Evolutionary conservation across 2,888 invertebrate genomes (phyloP).

Genomic region (Plagiodera versicolora): DNA sequence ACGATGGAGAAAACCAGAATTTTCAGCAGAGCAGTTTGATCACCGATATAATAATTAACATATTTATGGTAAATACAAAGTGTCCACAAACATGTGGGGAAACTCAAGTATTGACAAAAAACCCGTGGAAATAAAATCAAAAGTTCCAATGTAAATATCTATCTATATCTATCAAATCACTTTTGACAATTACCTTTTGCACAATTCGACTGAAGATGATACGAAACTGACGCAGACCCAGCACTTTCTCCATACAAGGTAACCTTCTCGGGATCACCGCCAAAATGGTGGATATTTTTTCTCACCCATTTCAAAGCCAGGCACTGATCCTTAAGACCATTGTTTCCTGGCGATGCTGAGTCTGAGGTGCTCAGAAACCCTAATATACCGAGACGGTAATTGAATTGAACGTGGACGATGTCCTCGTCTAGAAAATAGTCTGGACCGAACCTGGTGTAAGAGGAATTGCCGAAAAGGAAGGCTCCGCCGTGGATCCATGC

Average conservation of each 20-base stretch:
- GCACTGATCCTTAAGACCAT: slow-evolving; percentile 38
- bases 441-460: slow-evolving; percentile 28
- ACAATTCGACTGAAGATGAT: slow-evolving; percentile 31
- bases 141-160: too few relatives aligned
- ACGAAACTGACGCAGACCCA: slow-evolving; percentile 37
- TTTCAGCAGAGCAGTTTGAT: too few relatives aligned
- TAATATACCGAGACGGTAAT: slow-evolving; percentile 36
- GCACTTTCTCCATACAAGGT: slow-evolving; percentile 41
- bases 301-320: slow-evolving; percentile 39
- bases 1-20: too few relatives aligned
- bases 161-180: too few relatives aligned
- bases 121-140: too few relatives aligned
- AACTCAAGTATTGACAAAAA: too few relatives aligned
- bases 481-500: slow-evolving; percentile 39
- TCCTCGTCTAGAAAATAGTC: slow-evolving; percentile 35
- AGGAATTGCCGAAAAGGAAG: slow-evolving; percentile 31
- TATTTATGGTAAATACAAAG: too few relatives aligned
- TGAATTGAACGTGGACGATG: slow-evolving; percentile 35
- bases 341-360: slow-evolving; percentile 35
- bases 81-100: too few relatives aligned
- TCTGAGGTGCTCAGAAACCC: slow-evolving; percentile 38
- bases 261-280: slow-evolving; percentile 36
- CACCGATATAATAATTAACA: too few relatives aligned
- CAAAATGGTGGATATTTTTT: slow-evolving; percentile 34
- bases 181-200: slow-evolving; percentile 37